phyloP scores from a whole-genome alignment of 2,113 vertebrate genomes.

The Prionailurus bengalensis region DNA sequence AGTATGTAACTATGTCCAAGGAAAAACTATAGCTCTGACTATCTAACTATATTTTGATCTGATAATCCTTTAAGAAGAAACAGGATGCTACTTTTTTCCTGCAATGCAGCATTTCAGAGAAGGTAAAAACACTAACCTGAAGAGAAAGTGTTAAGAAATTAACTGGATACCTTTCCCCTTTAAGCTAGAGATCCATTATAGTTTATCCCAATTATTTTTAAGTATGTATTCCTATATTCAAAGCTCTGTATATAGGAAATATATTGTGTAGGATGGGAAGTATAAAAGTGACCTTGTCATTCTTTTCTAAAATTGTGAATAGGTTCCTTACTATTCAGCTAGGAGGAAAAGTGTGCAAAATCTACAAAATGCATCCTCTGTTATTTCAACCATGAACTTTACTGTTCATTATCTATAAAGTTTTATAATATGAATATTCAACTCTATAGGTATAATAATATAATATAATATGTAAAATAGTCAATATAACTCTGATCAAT shows the following conservation, averaged over 20 bases:
- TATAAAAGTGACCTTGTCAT: not conserved
- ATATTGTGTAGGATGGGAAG: not conserved
- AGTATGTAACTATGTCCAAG: not conserved
- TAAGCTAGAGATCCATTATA: not conserved
- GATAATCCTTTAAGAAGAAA: not conserved
- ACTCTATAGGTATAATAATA: not conserved
- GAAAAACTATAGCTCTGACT: not conserved
- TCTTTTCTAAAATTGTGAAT: not conserved
- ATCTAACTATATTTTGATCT: not conserved
- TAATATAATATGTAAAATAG: not conserved
- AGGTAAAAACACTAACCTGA: not conserved
- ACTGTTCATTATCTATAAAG: not conserved
- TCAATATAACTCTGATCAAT: not conserved
- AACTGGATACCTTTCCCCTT: not conserved
- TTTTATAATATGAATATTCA: not conserved
- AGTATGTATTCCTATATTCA: not conserved
- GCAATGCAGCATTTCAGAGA: not conserved
- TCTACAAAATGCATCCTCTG: not conserved
- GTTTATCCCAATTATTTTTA: not conserved
- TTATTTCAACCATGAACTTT: not conserved
- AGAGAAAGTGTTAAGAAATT: not conserved
- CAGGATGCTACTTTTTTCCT: not conserved
- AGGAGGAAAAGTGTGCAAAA: not conserved
- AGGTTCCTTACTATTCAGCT: not conserved
- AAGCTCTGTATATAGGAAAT: constrained; percentile 11